Percentiles rank a stretch among this genome's conserved stretches.
Evolutionary conservation across 2,888 invertebrate genomes (phyloP).

Genomic region (Cinara cedri): DNA sequence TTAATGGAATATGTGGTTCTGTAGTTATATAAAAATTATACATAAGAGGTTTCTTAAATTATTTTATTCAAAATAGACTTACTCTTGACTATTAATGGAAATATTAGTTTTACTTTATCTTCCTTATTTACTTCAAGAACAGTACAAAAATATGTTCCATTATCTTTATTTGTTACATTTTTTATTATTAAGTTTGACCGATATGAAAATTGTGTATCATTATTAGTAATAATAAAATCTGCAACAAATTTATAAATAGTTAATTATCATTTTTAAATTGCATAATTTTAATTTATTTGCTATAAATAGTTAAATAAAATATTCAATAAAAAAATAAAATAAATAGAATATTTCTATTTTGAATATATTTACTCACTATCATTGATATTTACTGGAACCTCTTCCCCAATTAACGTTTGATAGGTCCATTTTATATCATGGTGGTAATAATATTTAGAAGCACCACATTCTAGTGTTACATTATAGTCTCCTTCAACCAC

Average conservation of each 20-base stretch:
- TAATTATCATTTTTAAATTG: not conserved
- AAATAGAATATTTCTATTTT: too few species aligned
- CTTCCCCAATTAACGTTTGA: constrained; percentile 1
- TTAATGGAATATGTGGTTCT: constrained; percentile 17
- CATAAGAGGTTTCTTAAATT: not conserved
- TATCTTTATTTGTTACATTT: constrained; percentile 61
- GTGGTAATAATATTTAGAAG: constrained; percentile 67
- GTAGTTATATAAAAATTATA: not conserved
- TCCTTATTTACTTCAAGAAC: constrained; percentile 57
- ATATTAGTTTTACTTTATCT: not conserved
- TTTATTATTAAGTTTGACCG: constrained; percentile 62
- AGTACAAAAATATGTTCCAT: constrained; percentile 61
- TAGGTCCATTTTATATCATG: constrained; percentile 66
- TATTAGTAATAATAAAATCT: constrained; percentile 60
- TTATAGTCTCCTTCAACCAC: constrained; percentile 68
- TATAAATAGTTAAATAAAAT: not conserved
- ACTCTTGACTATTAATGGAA: constrained; percentile 41
- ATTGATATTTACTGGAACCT: constrained; percentile 16
- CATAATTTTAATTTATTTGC: not conserved
- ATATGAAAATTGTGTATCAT: constrained; percentile 62
- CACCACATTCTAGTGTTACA: constrained; percentile 68
- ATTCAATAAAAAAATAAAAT: not conserved
- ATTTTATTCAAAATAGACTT: constrained; percentile 14
- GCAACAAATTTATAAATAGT: constrained; percentile 48
- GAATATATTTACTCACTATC: constrained; percentile 41